Evolutionary conservation across 2,888 invertebrate genomes (phyloP), one percentile per base, ranked within the genome.

Genomic region (Pristionchus exspectatus): DNA sequence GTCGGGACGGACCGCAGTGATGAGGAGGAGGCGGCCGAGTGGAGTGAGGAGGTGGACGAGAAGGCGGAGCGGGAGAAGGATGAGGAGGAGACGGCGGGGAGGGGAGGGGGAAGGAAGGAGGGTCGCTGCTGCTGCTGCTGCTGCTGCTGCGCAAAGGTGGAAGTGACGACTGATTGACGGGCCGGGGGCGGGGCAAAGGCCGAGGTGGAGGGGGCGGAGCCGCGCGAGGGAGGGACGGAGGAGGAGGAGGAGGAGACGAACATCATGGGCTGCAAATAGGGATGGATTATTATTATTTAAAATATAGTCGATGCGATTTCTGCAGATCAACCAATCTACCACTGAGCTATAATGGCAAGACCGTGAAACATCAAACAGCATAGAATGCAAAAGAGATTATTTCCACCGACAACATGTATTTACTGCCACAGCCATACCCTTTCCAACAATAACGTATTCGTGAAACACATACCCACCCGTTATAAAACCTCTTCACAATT

Each of bases 181-280:
- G 59, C 54, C 24, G 81, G 81, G 74, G 74, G 74, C n/a, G 44
- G 38, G 50, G 50, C 50, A 21, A 81, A 81, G 81, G 81, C 50
- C 18, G 81, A 81, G 12, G 81, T 27, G 16, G 50, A 5, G 14
- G 81, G 44, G 14, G 33, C 18, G n/a, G 81, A 81, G 81, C 10
- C 21, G 7, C 24, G 50, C 27, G 74, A 10, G 44, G 44, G 3
- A 30, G n/a, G 4, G 7, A 50, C 27, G n/a, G 74, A 38, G 38
- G 74, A 27, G 72, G n/a, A 14, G 21, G 81, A 54, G n/a, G 50
- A 81, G 50, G 63, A n/a, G 24, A 24, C 74, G 30, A n/a, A 59
- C 59, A 85, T 56, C 84, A 85, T 56, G 16, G 84, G 59, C 84
- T 85, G 84, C 21, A 85, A 85, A 12, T n/a, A n/a, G n/a, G 30